Conservation (phyloP, 2,797 vertebrate species). For the Gadopsis bispinosus region DNA sequence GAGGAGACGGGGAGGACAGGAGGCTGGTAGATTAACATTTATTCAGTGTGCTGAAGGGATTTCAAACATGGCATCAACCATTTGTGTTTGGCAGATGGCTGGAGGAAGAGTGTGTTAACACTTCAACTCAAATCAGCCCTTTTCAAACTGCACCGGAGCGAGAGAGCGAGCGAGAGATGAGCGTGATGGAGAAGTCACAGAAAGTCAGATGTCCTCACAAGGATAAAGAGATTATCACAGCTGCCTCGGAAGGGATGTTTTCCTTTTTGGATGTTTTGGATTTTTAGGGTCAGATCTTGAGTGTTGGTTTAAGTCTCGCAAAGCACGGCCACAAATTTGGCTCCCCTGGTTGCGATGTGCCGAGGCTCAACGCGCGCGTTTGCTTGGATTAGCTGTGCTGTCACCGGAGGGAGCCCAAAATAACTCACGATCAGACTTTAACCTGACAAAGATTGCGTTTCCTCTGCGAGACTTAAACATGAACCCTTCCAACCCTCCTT, state of each 20-base stretch:
- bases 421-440: constrained; percentile 22
- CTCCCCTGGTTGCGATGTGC: constrained; percentile 3
- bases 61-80: constrained; percentile 66
- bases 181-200: constrained; percentile 10
- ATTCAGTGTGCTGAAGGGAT: constrained; percentile 66
- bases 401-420: neutral
- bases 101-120: constrained; percentile 69
- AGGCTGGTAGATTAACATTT: constrained; percentile 69
- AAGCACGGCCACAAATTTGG: constrained; percentile 36
- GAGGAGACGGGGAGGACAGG: constrained; percentile 56
- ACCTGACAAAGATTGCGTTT: constrained; percentile 15
- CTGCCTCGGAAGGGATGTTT: constrained; percentile 24
- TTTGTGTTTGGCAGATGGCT: constrained; percentile 72
- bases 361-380: constrained; percentile 23
- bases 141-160: constrained; percentile 57
- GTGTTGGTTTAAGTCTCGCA: constrained; percentile 36
- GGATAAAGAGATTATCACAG: constrained; percentile 6
- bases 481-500: neutral
- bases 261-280: too few relatives aligned
- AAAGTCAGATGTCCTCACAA: constrained; percentile 29
- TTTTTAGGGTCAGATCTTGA: constrained; percentile 2
- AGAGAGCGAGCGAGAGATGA: neutral
- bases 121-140: constrained; percentile 70
- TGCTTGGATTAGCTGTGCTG: constrained; percentile 41
- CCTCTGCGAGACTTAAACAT: constrained; percentile 5